Evolutionary conservation across 2,797 vertebrate species (phyloP), one percentile per base, ranked within the genome.

Genomic region (Microctenopoma lineatum): DNA sequence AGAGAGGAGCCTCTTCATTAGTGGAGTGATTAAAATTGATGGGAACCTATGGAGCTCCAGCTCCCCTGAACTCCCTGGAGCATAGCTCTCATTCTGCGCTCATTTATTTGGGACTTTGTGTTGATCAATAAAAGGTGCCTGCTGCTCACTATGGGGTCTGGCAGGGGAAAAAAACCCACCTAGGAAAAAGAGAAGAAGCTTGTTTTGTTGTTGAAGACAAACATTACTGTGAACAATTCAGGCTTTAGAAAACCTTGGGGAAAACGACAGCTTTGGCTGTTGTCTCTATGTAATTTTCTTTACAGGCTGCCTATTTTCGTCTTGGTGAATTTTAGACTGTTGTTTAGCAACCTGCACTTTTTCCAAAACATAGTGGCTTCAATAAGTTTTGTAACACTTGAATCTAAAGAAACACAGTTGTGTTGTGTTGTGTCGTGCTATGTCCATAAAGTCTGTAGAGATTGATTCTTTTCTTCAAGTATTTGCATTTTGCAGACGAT

Each of bases 1-100:
- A 87, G 92, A 93, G 93, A 94, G 92, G 92, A 94, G 93, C 91
- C 93, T 94, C 93, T 94, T 95, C 94, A 95, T 95, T 95, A 95
- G 92, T 75, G 90, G 70, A 80, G 89, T 94, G 94, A 95, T 95
- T 95, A 94, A 93, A 95, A 94, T 94, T 94, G 94, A 95, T 95
- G 93, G 92, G 75, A 91, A 90, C 90, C 93, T 90, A 87, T 91
- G 90, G 90, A 86, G 90, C 89, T 77, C 84, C 85, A 80, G 88
- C 91, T 86, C 84, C 81, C 81, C 87, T 85, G 75, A 87, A 89
- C 80, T 94, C 94, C 91, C 92, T 87, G 87, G 91, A 94, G 94
- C 93, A 94, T 93, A 92, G 92, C 92, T 93, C 92, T 94, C 93
- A 93, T 95, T 93, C 92, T 90, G 89, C 70, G 82, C 92, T 94